A percentile compares a stretch with the other conserved stretches of the same genome.
Conservation (phyloP, 2,113 vertebrate genomes). For the Cromileptes altivelis region DNA sequence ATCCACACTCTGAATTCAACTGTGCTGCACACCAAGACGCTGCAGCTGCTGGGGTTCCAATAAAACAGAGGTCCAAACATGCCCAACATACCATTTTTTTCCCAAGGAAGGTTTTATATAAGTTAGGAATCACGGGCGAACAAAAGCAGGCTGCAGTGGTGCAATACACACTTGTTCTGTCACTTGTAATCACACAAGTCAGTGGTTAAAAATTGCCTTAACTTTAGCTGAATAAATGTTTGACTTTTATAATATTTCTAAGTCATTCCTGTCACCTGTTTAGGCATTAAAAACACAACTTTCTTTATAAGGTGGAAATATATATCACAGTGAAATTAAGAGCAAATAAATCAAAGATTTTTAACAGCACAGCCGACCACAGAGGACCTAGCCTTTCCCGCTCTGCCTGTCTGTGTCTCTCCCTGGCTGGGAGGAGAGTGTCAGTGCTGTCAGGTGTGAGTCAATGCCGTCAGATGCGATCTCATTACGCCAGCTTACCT, state of each 20-base stretch:
- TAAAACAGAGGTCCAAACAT: constrained; percentile 5
- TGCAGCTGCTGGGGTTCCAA: constrained; percentile 24
- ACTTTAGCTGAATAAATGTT: neutral
- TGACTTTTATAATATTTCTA: neutral
- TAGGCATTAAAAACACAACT: neutral
- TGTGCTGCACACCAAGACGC: constrained; percentile 21
- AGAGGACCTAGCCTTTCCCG: constrained; percentile 55
- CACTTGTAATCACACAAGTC: neutral
- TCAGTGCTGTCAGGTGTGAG: constrained; percentile 79
- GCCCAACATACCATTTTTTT: constrained; percentile 9
- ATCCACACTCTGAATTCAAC: constrained; percentile 12
- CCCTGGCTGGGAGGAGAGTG: constrained; percentile 54
- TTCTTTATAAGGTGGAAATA: neutral
- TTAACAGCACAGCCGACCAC: constrained; percentile 23
- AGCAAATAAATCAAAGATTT: constrained; percentile 23
- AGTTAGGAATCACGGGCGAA: neutral
- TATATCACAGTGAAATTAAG: constrained; percentile 14
- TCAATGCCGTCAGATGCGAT: constrained; percentile 82
- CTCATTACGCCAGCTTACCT: constrained; percentile 85
- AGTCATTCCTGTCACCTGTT: neutral
- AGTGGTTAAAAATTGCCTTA: neutral
- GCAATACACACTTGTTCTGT: neutral
- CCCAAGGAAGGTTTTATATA: constrained; percentile 2
- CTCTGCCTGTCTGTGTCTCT: constrained; percentile 46
- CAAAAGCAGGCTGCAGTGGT: neutral